Base-by-base conservation (phyloP, 2,888 invertebrate species). In the Drosophila picticornis region DNA sequence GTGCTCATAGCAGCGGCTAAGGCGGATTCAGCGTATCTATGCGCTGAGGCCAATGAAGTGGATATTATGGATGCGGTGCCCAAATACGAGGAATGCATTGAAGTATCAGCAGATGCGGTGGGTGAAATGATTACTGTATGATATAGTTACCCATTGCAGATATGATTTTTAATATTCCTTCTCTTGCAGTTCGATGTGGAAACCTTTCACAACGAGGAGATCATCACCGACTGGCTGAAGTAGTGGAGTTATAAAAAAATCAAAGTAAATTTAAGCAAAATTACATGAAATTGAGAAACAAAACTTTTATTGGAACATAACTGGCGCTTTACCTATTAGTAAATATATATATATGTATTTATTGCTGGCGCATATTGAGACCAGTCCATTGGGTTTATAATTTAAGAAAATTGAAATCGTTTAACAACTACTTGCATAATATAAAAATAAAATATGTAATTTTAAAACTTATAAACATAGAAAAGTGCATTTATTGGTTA, bases 141-240 rank as follows among this genome's bases (percentile, higher is more conserved):
- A 58, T 22, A 25, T 19, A 34, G 31, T 27, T 43, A 5, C 11
- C 2, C 22, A 22, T 5, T 22, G 22, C 43, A 43, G 22, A 43
- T 22, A 5, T 43, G 22, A 25, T 25, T 29, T 38, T 11, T n/a
- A 16, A 38, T 13, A 4, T 27, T 38, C 13, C 7, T 22, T 58
- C 60, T 27, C n/a, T 77, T 77, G 29, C 72, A 93, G 93, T 92
- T 93, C 25, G 91, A 90, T 51, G 91, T 91, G 57, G 91, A 92
- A 50, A 87, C 90, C 32, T 92, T 91, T 52, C 90, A 91, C 61
- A 88, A 84, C 2, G 93, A 93, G 66, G 93, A 93, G 72, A 89
- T 93, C 55, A 91, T 93, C 22, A 91, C 92, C 6, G 93, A 92
- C 75, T 93, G 93, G 93, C 72, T 92, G 11, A 81, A 61, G 48